Base-by-base conservation (phyloP, 2,888 invertebrate genomes). In the Alsophila aescularia region DNA sequence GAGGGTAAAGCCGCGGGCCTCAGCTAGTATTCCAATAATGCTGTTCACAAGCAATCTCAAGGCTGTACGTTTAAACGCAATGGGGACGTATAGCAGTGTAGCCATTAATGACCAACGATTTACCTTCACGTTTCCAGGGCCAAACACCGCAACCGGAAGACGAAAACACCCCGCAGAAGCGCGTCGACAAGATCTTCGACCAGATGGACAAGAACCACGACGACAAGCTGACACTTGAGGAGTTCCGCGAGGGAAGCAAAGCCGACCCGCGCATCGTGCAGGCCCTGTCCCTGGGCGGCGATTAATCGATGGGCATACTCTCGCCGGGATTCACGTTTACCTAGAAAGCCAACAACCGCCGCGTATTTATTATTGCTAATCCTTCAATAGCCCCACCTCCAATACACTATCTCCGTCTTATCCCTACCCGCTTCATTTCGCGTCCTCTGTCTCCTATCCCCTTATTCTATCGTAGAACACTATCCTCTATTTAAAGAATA, bases 131-230 rank as follows among this genome's bases (percentile, higher is more conserved):
- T 39, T 81, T 89, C n/a, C 90, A 97, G 97, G 97, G 97, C 14
- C 97, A 97, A 82, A 96, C 96, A 65, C 97, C 97, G 43, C 95
- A 95, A 69, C 94, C 96, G 18, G 97, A 97, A 77, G 97, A 97
- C 79, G 97, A 97, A 78, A 97, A 97, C 83, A 97, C 97, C 62
- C 97, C 97, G 12, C 97, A 98, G 86, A 98, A 98, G 85, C 94
- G 98, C 79, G 99, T 99, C 64, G 98, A 99, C 92, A 98, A 98
- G 90, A 99, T 99, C 83, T 99, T 99, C 92, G 98, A 98, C 87
- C 98, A 98, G 85, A 98, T 98, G 98, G 99, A 99, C 92, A 99
- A 96, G 93, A 98, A 99, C 87, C 98, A 98, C 91, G 99, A 99
- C 88, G 98, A 99, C 90, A 95, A 96, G 73, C 93, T 99, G 71